Percentiles rank a stretch among this genome's conserved stretches.
These are phyloP conservation scores for Stichodactyla mertensii DNA, from an alignment of 64 coral and sea anemone species.

Conservation along the genomic window DNA sequence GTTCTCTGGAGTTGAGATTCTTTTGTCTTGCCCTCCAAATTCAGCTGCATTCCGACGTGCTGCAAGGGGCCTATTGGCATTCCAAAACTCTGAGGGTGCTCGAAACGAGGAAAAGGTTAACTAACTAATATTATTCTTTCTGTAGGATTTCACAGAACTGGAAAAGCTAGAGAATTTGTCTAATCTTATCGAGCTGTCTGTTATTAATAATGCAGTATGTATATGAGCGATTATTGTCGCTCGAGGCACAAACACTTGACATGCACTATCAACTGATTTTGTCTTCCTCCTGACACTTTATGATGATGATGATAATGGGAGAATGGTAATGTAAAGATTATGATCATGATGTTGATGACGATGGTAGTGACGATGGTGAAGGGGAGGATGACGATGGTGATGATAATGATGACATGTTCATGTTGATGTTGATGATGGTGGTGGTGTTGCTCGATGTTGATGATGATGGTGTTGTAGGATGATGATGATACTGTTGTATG, in stretches of 20 bases:
- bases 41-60: too few relatives aligned
- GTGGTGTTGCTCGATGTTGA: background rate
- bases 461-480: background rate
- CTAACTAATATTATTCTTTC: background rate
- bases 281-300: too few relatives aligned
- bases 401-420: background rate
- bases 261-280: too few relatives aligned
- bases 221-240: background rate
- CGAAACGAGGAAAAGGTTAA: background rate
- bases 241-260: too few relatives aligned
- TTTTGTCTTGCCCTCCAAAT: too few relatives aligned
- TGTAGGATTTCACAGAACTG: slow-evolving; percentile 76
- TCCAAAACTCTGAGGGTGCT: too few relatives aligned
- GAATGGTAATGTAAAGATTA: background rate
- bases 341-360: background rate
- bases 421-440: background rate
- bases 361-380: background rate
- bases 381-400: background rate
- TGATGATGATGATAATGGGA: background rate
- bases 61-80: too few relatives aligned
- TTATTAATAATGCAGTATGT: slow-evolving; percentile 93
- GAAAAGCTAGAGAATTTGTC: slow-evolving; percentile 79
- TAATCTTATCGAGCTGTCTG: slow-evolving; percentile 89
- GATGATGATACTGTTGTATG: background rate
- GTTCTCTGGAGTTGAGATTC: too few relatives aligned